Evolutionary conservation across 2,797 vertebrate species (phyloP).

Genomic region (Takifugu ocellatus): DNA sequence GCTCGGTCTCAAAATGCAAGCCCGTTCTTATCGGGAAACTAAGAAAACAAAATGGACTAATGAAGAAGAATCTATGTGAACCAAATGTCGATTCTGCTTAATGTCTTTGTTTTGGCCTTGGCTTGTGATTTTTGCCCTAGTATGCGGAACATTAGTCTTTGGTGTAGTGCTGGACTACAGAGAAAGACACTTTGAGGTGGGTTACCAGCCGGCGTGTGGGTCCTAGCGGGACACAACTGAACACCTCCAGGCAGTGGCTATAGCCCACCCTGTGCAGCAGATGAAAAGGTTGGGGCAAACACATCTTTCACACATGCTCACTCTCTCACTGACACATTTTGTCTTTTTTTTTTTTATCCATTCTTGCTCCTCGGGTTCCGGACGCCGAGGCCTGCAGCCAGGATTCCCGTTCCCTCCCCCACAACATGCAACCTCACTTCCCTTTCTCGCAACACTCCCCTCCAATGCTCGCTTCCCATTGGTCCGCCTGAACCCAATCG

Average conservation of each 20-base stretch:
- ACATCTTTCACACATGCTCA: conserved; percentile 81
- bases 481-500: conserved; percentile 59
- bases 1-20: conserved; percentile 61
- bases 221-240: conserved; percentile 84
- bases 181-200: conserved; percentile 84
- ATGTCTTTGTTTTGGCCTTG: conserved; percentile 26
- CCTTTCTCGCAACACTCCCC: conserved; percentile 60
- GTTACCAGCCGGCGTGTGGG: conserved; percentile 86
- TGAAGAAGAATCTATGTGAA: background rate
- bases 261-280: conserved; percentile 86
- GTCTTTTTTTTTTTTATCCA: conserved; percentile 56
- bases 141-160: conserved; percentile 53
- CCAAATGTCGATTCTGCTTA: conserved; percentile 7
- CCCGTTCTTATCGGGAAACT: conserved; percentile 23
- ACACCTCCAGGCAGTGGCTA: conserved; percentile 88
- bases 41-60: conserved; percentile 5
- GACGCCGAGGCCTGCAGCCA: conserved; percentile 52
- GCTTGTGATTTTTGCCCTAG: conserved; percentile 33
- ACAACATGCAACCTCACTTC: conserved; percentile 33
- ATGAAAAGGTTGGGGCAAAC: conserved; percentile 88
- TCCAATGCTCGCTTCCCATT: conserved; percentile 59
- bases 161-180: conserved; percentile 79
- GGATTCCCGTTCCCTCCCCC: conserved; percentile 8
- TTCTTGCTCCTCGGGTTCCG: conserved; percentile 41
- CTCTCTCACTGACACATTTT: conserved; percentile 63